Conservation (phyloP, 2,113 vertebrate species). For the Campylorhamphus procurvoides region DNA sequence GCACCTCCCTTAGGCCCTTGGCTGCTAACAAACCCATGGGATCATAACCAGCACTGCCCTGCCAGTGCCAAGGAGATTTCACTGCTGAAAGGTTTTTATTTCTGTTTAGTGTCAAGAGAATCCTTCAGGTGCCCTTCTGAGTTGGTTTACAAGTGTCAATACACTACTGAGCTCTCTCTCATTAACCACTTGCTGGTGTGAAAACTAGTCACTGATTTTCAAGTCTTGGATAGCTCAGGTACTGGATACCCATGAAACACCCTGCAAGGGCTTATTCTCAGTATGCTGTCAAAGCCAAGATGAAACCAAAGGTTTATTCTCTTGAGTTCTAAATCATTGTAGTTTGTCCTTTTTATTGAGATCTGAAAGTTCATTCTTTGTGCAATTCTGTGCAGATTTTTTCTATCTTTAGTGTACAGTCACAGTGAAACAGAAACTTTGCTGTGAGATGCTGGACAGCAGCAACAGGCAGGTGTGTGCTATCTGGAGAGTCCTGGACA, state of each 20-base stretch:
- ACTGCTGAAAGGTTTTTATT: constrained; percentile 23
- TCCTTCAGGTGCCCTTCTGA: constrained; percentile 33
- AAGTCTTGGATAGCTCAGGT: not conserved
- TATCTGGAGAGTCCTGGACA: not conserved
- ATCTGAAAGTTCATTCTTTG: not conserved
- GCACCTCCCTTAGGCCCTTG: not conserved
- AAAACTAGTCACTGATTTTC: not conserved
- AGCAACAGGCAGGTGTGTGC: not conserved
- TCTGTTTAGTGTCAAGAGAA: constrained; percentile 51
- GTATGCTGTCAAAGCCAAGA: not conserved
- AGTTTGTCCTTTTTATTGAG: not conserved
- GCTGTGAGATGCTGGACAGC: not conserved
- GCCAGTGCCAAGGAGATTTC: not conserved
- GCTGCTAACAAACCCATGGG: not conserved
- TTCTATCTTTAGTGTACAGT: not conserved
- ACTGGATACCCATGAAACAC: not conserved
- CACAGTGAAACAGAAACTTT: not conserved
- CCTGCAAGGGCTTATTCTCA: not conserved
- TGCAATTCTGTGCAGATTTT: not conserved
- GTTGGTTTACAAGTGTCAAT: constrained; percentile 32
- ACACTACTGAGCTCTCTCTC: not conserved
- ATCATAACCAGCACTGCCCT: not conserved
- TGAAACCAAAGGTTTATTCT: not conserved
- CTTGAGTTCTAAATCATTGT: not conserved
- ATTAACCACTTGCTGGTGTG: not conserved